Base-by-base conservation (phyloP, 2,797 vertebrate genomes). In the Gymnothorax reevesii region DNA sequence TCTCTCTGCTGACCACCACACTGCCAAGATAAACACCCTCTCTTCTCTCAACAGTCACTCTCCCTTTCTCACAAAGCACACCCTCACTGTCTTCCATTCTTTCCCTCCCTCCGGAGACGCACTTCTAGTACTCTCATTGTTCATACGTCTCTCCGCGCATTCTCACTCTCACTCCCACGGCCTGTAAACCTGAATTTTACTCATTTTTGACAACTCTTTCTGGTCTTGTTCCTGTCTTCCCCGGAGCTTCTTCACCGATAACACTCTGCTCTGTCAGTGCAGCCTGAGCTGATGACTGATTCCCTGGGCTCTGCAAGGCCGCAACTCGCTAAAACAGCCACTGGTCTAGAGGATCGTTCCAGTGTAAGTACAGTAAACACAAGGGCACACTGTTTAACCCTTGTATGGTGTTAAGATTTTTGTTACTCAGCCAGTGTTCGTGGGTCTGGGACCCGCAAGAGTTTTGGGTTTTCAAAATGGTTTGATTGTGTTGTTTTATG, bases 1-100 rank as follows among this genome's bases (percentile, higher is more conserved):
- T 86, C 87, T 9, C 83, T 27, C 86, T 83, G 87, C 89, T 90
- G 88, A 85, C 80, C 20, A 66, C 59, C 87, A 92, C 89, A 0
- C 66, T 71, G 89, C 66, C 83, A 88, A 89, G 54, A 87, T 89
- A 89, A 90, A 89, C 89, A 91, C 88, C 91, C 92, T 94, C 93
- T 89, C 86, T 66, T 86, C 85, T 69, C 75, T 83, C 87, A 42
- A 57, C 89, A 75, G 89, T 87, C 90, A 93, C 92, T 92, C 91
- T 91, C 88, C 91, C 92, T 93, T 94, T 94, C 91, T 91, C 93
- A 94, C 93, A 93, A 94, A 94, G 93, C 92, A 93, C 92, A 93
- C 89, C 90, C 92, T 89, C 84, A 87, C 57, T 86, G 91, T 87
- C 83, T 84, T 49, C 75, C 88, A 69, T 60, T 84, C 86, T 88